Evolutionary conservation across 2,888 invertebrate genomes (phyloP).

Genomic region (Ophraella communa): DNA sequence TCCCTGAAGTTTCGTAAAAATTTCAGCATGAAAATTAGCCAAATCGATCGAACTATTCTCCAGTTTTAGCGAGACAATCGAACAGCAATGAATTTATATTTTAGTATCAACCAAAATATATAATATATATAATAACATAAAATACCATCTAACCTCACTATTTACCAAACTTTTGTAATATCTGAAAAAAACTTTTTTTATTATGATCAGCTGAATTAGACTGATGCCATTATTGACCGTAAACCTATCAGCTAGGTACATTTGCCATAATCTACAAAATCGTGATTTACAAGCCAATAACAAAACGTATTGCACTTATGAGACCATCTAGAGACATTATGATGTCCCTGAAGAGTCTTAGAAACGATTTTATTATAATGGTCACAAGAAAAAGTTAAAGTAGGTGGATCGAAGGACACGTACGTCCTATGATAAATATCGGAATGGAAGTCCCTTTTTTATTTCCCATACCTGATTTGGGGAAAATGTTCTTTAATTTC

Average conservation of each 20-base stretch:
- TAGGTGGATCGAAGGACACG: constrained; percentile 25
- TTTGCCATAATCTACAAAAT: constrained; percentile 23
- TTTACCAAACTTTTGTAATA: background rate
- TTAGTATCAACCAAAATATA: too few species aligned
- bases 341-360: constrained; percentile 30
- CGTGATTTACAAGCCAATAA: constrained; percentile 32
- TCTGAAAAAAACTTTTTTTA: constrained; percentile 1
- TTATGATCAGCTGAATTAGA: constrained; percentile 6
- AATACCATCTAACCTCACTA: too few species aligned
- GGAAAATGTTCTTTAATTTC: background rate
- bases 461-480: constrained; percentile 7
- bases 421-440: constrained; percentile 32
- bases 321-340: constrained; percentile 26
- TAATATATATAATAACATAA: too few species aligned
- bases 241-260: constrained; percentile 12
- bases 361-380: constrained; percentile 25
- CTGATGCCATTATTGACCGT: background rate
- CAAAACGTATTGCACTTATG: constrained; percentile 33
- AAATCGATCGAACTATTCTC: too few species aligned
- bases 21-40: too few species aligned
- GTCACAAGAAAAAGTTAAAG: constrained; percentile 19
- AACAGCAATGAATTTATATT: too few species aligned
- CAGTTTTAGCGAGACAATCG: too few species aligned
- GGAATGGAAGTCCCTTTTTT: constrained; percentile 20
- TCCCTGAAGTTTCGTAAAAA: too few species aligned